These are phyloP conservation scores for Alcis repandata DNA, from an alignment of 2,888 invertebrate genomes.

Conservation along the genomic window DNA sequence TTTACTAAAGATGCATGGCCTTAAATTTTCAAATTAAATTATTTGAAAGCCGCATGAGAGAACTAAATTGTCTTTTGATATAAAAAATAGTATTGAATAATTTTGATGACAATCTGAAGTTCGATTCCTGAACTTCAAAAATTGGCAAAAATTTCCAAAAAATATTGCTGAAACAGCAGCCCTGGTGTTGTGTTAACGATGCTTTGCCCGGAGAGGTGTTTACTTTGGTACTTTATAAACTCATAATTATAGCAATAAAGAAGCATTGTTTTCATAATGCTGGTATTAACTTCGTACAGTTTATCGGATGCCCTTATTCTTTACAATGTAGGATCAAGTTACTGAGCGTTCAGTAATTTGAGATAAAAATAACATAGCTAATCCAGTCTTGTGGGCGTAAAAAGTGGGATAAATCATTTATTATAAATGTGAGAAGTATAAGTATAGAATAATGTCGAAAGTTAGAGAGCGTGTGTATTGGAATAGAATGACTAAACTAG, in stretches of 20 bases:
- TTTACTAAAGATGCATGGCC: background rate
- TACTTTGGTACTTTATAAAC: no score
- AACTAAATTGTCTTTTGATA: no score
- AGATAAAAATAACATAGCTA: slow-evolving; percentile 20
- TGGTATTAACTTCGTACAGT: slow-evolving; percentile 1
- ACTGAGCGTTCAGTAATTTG: slow-evolving; percentile 9
- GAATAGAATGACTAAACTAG: background rate
- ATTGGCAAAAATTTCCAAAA: no score
- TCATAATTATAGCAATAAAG: slow-evolving; percentile 18
- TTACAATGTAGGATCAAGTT: slow-evolving; percentile 29
- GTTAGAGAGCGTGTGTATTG: background rate
- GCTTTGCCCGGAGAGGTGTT: no score
- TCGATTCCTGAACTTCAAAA: no score
- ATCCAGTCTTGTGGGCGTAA: background rate
- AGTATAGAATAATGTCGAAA: background rate
- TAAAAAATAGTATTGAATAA: no score
- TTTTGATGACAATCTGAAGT: no score
- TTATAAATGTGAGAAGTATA: background rate
- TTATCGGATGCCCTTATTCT: slow-evolving; percentile 20
- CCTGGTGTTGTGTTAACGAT: no score
- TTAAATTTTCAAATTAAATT: no score
- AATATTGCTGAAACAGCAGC: no score
- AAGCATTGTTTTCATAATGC: slow-evolving; percentile 39
- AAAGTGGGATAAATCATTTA: background rate
- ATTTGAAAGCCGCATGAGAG: no score